Base-by-base conservation (phyloP, 2,888 invertebrate genomes). In the Apamea monoglypha region DNA sequence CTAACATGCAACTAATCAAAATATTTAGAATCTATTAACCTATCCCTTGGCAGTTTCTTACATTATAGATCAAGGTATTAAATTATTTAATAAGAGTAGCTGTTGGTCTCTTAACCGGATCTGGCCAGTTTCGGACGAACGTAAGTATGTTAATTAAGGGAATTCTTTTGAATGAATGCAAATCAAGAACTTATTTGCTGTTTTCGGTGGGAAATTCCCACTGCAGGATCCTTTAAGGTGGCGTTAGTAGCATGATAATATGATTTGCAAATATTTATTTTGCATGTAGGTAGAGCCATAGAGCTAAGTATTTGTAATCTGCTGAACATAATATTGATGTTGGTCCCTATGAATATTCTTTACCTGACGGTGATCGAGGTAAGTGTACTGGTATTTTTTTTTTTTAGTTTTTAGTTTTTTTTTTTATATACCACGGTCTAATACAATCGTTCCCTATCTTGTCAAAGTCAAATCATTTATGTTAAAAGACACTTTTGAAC, bases 141-240 rank as follows among this genome's bases (percentile, higher is more conserved):
- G n/a, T 18, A 64, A 1, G 10, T 29, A 71, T 83, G 70, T 29
- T 87, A 71, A 72, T 83, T 68, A 12, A 64, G 10, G 71, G 7
- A 71, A 83, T 64, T 71, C 25, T 67, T 74, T 72, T 66, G n/a
- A 72, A 68, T 72, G 32, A 78, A 74, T 78, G 29, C 16, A 50
- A 74, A 74, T 64, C 53, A 47, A 44, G 18, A 10, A 56, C 25
- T 79, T 77, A 64, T 29, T 66, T n/a, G 40, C 14, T 75, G 40
- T 76, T 69, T 85, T 81, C 25, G 56, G 40, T 59, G 61, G 86
- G 82, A 69, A 69, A 56, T 63, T 63, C 69, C 82, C 68, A 68
- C 29, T 61, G 40, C 40, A 72, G 25, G 59, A 36, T 63, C n/a
- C 18, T 29, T 0, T 67, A 32, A 40, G 25, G 10, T 69, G 32